Conservation (phyloP, 2,113 vertebrate genomes). For the Pyrgilauda ruficollis region DNA sequence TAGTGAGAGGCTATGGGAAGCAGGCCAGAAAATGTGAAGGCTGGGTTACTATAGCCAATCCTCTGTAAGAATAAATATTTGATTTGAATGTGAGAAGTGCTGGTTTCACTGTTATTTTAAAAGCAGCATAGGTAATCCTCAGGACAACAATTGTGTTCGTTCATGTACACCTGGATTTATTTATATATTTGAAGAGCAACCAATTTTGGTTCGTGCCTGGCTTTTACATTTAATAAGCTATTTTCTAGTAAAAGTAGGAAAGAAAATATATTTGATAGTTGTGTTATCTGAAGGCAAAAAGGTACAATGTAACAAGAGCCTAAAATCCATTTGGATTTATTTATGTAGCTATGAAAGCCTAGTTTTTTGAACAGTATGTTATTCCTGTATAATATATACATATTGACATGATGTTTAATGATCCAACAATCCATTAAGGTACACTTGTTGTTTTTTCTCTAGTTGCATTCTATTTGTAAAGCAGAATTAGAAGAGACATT, state of each 20-base stretch:
- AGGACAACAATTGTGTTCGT: not conserved
- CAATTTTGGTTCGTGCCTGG: not conserved
- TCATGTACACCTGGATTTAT: not conserved
- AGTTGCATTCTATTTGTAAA: not conserved
- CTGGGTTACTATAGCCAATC: not conserved
- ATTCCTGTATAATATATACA: not conserved
- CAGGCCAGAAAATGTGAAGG: not conserved
- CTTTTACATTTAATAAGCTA: not conserved
- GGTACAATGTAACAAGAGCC: not conserved
- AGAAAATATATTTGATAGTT: not conserved
- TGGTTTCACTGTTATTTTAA: not conserved
- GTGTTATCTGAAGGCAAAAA: not conserved
- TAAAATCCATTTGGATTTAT: not conserved
- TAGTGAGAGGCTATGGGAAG: not conserved
- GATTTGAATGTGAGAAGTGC: not conserved
- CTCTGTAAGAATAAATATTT: not conserved
- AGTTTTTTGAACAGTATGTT: not conserved
- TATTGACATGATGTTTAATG: not conserved
- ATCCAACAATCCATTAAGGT: not conserved
- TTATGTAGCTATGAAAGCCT: not conserved
- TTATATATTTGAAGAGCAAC: not conserved
- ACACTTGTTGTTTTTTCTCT: not conserved
- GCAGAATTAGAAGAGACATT: not conserved
- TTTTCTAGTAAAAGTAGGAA: not conserved
- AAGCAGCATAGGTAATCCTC: not conserved